Evolutionary conservation across 2,888 invertebrate genomes (phyloP).

Genomic region (Pseudeuparius sepicola): DNA sequence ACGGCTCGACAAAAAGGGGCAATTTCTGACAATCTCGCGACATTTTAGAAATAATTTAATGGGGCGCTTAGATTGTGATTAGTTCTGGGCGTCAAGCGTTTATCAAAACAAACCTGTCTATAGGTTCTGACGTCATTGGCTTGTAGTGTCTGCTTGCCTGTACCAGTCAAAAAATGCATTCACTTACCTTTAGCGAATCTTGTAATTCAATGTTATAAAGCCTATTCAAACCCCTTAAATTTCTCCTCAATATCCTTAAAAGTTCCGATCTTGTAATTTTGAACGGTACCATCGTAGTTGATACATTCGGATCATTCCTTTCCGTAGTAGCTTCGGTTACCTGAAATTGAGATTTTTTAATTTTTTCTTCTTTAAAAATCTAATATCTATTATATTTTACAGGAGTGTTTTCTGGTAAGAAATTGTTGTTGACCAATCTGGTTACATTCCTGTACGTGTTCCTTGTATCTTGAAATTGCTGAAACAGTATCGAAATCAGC

Average conservation of each 20-base stretch:
- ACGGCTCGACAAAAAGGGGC: too few relatives aligned
- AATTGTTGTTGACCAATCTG: slow-evolving; percentile 36
- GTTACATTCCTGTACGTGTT: slow-evolving; percentile 40
- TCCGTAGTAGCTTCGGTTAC: slow-evolving; percentile 26
- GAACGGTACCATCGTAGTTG: slow-evolving; percentile 36
- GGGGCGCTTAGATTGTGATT: too few relatives aligned
- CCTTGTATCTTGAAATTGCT: slow-evolving; percentile 44
- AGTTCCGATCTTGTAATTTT: slow-evolving; percentile 38
- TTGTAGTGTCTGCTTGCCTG: too few relatives aligned
- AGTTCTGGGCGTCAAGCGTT: too few relatives aligned
- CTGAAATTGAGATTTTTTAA: slow-evolving; percentile 13
- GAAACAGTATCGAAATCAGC: slow-evolving; percentile 26
- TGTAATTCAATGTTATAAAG: slow-evolving; percentile 43
- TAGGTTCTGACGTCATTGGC: too few relatives aligned
- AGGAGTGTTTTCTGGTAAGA: slow-evolving; percentile 35
- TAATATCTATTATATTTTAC: slow-evolving; percentile 23
- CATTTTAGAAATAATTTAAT: too few relatives aligned
- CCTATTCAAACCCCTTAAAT: slow-evolving; percentile 41
- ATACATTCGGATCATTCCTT: slow-evolving; percentile 30
- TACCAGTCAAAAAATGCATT: too few relatives aligned
- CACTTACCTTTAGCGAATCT: slow-evolving; percentile 42
- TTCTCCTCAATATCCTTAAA: slow-evolving; percentile 39
- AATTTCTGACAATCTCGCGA: too few relatives aligned
- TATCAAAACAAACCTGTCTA: too few relatives aligned
- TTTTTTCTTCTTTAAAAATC: neutral